These are phyloP conservation scores for Panonychus citri DNA, from an alignment of 1,140 invertebrate genomes.

Conservation along the genomic window DNA sequence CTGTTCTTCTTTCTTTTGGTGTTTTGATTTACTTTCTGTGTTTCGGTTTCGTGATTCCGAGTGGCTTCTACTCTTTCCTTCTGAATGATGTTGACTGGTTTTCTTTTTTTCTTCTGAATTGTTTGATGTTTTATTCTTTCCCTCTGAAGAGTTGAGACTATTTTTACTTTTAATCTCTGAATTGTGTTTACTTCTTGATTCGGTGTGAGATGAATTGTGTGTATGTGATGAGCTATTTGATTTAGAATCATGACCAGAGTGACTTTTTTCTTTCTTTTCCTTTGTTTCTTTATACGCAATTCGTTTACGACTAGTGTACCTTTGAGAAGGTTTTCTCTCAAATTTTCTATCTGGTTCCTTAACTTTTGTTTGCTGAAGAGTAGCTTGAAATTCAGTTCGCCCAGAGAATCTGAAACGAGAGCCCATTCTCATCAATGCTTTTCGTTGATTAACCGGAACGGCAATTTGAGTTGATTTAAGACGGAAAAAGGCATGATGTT, in stretches of 20 bases:
- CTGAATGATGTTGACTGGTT: background rate
- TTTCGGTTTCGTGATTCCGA: too few relatives aligned
- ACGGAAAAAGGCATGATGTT: constrained; percentile 94
- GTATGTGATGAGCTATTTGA: too few relatives aligned
- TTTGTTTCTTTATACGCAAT: background rate
- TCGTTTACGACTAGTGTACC: constrained; percentile 49
- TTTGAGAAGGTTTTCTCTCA: constrained; percentile 79
- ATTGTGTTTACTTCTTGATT: background rate
- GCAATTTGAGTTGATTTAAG: constrained; percentile 28
- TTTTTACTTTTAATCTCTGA: background rate
- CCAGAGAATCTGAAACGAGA: constrained; percentile 32
- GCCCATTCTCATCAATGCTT: constrained; percentile 28
- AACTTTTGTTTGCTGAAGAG: constrained; percentile 58
- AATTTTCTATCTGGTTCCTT: constrained; percentile 84
- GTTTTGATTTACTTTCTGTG: too few relatives aligned
- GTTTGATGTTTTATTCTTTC: background rate
- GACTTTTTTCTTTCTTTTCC: too few relatives aligned
- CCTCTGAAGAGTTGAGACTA: background rate
- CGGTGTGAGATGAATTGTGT: too few relatives aligned
- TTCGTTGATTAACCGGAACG: constrained; percentile 18
- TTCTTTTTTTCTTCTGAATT: background rate
- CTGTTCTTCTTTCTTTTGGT: background rate
- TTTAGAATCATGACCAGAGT: too few relatives aligned
- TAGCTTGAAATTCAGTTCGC: constrained; percentile 77
- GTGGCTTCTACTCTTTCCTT: too few relatives aligned